Percentiles rank a stretch among this genome's conserved stretches.
phyloP scores from a whole-genome alignment of 2,113 vertebrate species.

The Gulo gulo region DNA sequence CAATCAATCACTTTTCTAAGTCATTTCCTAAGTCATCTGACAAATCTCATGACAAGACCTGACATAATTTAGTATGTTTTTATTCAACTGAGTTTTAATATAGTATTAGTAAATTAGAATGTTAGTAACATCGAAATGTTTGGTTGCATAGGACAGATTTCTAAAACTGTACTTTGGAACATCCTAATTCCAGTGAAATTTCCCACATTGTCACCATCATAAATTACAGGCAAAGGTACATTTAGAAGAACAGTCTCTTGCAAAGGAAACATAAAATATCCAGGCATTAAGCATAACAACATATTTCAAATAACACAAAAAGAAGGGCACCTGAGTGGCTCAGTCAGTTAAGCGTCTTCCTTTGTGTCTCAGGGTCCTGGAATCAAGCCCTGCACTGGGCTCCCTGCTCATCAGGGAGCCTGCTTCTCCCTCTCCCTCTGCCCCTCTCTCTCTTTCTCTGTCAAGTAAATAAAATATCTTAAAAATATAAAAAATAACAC shows the following conservation, averaged over 20 bases:
- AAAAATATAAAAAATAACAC: background rate
- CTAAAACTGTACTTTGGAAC: background rate
- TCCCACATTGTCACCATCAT: background rate
- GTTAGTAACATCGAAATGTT: background rate
- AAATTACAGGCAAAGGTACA: background rate
- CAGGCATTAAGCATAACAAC: background rate
- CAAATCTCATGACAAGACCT: background rate
- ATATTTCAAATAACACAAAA: conserved; percentile 11
- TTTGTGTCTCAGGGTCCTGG: background rate
- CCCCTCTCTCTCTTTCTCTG: background rate
- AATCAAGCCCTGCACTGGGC: background rate
- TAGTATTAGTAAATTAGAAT: background rate
- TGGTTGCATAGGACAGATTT: background rate
- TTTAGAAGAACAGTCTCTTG: background rate
- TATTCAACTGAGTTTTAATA: background rate
- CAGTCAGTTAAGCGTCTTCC: background rate
- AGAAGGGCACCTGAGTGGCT: background rate
- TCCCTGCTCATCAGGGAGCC: background rate
- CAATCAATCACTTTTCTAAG: background rate
- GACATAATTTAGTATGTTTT: background rate
- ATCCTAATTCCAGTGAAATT: background rate
- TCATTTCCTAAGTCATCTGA: background rate
- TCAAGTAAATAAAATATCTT: background rate
- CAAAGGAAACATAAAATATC: conserved; percentile 20
- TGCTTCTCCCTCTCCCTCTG: background rate